A percentile compares a stretch with the other conserved stretches of the same genome.
These are phyloP conservation scores for Tethea ocularis DNA, from an alignment of 2,888 invertebrate species.

Conservation along the genomic window DNA sequence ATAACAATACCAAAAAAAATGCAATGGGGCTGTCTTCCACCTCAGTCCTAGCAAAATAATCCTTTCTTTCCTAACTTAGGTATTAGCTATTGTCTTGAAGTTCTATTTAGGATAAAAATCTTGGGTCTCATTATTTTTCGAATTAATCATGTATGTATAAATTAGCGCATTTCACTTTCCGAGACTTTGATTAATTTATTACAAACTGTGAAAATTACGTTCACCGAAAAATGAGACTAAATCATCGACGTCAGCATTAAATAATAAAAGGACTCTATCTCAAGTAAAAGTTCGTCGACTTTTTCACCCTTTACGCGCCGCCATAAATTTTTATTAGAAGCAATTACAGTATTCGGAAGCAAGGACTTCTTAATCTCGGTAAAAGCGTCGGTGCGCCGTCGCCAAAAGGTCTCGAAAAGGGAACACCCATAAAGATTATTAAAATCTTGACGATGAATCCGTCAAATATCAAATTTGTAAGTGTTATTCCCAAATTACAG, in stretches of 20 bases:
- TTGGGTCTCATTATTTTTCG: no score
- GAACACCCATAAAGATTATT: background rate
- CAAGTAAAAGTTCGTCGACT: background rate
- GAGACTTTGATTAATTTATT: no score
- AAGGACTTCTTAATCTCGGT: background rate
- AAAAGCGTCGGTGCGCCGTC: background rate
- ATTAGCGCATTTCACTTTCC: no score
- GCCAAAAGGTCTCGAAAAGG: background rate
- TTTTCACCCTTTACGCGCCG: slow-evolving; percentile 6
- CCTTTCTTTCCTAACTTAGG: no score
- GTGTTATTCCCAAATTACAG: background rate
- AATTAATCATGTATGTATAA: no score
- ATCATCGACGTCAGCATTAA: slow-evolving; percentile 1
- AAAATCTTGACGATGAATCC: background rate
- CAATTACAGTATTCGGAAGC: slow-evolving; percentile 23
- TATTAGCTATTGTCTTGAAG: no score
- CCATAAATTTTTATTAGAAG: slow-evolving; percentile 34
- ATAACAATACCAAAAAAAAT: no score
- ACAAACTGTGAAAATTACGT: no score
- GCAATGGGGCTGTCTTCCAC: no score
- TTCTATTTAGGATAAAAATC: no score
- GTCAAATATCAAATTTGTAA: background rate
- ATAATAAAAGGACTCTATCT: background rate
- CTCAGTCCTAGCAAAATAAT: no score
- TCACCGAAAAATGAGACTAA: background rate